These are phyloP conservation scores for Trinorchestia longiramus DNA, from an alignment of 1,140 invertebrate genomes.

Conservation along the genomic window DNA sequence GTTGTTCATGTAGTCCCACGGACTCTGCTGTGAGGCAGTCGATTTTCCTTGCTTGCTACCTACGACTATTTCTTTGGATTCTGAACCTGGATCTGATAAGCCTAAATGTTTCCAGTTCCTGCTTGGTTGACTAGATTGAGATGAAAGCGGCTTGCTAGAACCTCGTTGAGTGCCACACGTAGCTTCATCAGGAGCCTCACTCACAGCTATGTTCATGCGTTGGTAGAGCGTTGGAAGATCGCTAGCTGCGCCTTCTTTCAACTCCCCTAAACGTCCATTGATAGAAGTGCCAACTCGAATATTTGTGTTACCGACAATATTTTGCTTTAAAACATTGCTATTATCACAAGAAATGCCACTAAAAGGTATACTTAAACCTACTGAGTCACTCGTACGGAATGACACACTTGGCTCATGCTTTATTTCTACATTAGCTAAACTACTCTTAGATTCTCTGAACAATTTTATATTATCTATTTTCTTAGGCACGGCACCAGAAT, in stretches of 20 bases:
- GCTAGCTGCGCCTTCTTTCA: neutral
- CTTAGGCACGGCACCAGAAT: conserved; percentile 43
- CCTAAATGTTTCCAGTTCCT: neutral
- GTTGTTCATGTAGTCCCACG: neutral
- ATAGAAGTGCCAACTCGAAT: neutral
- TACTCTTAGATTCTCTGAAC: conserved; percentile 28
- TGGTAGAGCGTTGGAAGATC: neutral
- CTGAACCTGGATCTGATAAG: neutral
- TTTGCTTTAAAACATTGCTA: neutral
- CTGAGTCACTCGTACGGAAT: neutral
- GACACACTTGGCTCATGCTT: neutral
- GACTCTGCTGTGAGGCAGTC: neutral
- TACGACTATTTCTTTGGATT: conserved; percentile 12
- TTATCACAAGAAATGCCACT: conserved; percentile 27
- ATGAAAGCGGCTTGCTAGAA: neutral
- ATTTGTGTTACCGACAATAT: neutral
- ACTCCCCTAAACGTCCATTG: neutral
- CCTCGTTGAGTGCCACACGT: neutral
- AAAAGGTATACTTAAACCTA: neutral
- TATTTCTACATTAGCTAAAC: conserved; percentile 4
- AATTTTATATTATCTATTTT: conserved; percentile 44
- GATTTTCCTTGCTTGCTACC: neutral
- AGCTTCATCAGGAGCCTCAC: neutral
- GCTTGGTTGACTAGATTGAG: conserved; percentile 28
- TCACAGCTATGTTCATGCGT: neutral